Evolutionary conservation across 2,797 vertebrate genomes (phyloP).

Genomic region (Lithobates pipiens): DNA sequence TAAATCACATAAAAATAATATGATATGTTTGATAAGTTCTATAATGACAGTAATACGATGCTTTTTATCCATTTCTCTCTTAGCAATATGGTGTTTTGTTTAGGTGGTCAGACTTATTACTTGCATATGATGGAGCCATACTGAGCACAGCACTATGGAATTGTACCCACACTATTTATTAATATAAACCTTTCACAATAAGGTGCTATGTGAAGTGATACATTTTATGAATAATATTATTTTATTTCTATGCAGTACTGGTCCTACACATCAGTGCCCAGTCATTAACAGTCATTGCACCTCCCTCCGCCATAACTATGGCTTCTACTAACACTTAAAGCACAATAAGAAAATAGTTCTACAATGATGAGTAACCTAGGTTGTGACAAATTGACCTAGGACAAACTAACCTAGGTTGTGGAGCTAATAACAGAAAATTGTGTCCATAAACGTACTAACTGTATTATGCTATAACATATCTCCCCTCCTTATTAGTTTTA

Average conservation of each 20-base stretch:
- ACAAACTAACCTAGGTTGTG: not conserved
- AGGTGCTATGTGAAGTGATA: constrained; percentile 9
- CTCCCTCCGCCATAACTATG: constrained; percentile 7
- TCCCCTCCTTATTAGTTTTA: too few relatives aligned
- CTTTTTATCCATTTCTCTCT: not conserved
- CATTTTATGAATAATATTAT: constrained; percentile 5
- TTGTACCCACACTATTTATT: not conserved
- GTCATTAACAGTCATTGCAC: constrained; percentile 56
- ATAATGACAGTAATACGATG: not conserved
- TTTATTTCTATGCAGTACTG: constrained; percentile 49
- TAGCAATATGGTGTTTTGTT: not conserved
- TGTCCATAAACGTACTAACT: not conserved
- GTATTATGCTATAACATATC: not conserved
- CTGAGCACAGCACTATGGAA: not conserved
- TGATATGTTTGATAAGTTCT: not conserved
- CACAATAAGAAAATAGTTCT: constrained; percentile 21
- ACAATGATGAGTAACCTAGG: not conserved
- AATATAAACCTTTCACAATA: not conserved
- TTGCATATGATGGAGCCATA: not conserved
- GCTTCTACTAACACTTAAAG: constrained; percentile 22
- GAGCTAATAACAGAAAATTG: not conserved
- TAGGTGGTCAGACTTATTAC: too few relatives aligned
- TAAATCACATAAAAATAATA: not conserved
- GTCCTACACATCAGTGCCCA: constrained; percentile 35
- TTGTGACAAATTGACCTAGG: too few relatives aligned